Evolutionary conservation across 2,888 invertebrate genomes (phyloP).

Genomic region (Carabus problematicus): DNA sequence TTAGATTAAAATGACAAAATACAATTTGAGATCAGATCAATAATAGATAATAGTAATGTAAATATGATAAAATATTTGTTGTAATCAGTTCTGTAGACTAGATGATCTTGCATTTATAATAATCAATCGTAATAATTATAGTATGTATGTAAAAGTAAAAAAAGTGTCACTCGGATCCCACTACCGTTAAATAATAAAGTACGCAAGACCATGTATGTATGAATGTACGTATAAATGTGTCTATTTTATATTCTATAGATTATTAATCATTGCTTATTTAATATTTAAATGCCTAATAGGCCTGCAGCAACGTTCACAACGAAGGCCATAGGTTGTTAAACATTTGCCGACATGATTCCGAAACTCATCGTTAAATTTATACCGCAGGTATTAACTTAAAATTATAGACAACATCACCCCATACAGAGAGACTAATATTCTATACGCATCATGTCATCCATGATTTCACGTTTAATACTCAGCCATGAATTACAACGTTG

Average conservation of each 20-base stretch:
- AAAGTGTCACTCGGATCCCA: constrained; percentile 40
- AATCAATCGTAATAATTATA: too few species aligned
- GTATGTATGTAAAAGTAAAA: constrained; percentile 17
- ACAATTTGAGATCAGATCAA: constrained; percentile 36
- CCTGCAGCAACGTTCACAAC: constrained; percentile 32
- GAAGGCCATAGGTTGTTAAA: constrained; percentile 27
- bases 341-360: too few species aligned
- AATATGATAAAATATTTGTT: not conserved
- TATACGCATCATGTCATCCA: too few species aligned
- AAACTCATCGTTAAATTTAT: too few species aligned
- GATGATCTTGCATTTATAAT: constrained; percentile 39
- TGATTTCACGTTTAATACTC: too few species aligned
- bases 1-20: constrained; percentile 15
- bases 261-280: constrained; percentile 40
- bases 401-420: too few species aligned
- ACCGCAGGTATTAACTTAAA: too few species aligned
- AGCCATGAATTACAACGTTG: too few species aligned
- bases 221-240: constrained; percentile 18
- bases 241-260: constrained; percentile 35
- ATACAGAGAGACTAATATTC: too few species aligned
- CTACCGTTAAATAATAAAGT: constrained; percentile 40
- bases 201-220: constrained; percentile 38
- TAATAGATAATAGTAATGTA: constrained; percentile 31
- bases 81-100: constrained; percentile 42
- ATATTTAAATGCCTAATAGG: constrained; percentile 38